Conservation (phyloP, 2,797 vertebrate genomes). For the Merluccius polli region DNA sequence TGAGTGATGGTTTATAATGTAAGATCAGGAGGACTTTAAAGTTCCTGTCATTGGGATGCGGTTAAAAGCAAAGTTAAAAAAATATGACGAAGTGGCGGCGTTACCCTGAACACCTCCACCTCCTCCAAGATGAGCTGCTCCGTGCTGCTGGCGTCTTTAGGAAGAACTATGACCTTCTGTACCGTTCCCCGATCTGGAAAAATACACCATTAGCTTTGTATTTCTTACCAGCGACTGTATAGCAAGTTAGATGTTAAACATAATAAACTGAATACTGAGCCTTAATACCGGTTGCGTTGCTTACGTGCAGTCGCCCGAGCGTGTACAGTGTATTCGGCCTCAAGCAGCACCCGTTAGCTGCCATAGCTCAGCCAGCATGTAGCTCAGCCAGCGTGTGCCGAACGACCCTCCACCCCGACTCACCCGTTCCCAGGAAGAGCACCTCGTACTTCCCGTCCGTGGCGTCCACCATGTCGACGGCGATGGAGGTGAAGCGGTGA, state of each 20-base stretch:
- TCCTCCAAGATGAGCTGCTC: slow-evolving; percentile 86
- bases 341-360: too few relatives aligned
- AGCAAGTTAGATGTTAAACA: background rate
- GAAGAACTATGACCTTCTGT: slow-evolving; percentile 83
- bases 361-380: background rate
- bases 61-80: background rate
- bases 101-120: slow-evolving; percentile 83
- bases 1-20: background rate
- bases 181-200: slow-evolving; percentile 78
- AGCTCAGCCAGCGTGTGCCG: background rate
- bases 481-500: slow-evolving; percentile 84
- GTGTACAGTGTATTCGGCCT: too few relatives aligned
- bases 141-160: slow-evolving; percentile 82
- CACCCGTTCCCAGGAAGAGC: slow-evolving; percentile 87
- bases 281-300: background rate
- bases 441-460: slow-evolving; percentile 86
- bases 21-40: background rate
- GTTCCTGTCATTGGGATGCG: background rate
- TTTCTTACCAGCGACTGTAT: background rate
- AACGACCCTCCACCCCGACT: background rate
- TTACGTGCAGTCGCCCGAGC: too few relatives aligned
- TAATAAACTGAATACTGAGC: background rate
- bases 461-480: slow-evolving; percentile 83
- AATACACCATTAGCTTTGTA: background rate
- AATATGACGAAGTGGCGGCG: background rate